Evolutionary conservation across 2,888 invertebrate genomes (phyloP).

Genomic region (Morpho deidamia): DNA sequence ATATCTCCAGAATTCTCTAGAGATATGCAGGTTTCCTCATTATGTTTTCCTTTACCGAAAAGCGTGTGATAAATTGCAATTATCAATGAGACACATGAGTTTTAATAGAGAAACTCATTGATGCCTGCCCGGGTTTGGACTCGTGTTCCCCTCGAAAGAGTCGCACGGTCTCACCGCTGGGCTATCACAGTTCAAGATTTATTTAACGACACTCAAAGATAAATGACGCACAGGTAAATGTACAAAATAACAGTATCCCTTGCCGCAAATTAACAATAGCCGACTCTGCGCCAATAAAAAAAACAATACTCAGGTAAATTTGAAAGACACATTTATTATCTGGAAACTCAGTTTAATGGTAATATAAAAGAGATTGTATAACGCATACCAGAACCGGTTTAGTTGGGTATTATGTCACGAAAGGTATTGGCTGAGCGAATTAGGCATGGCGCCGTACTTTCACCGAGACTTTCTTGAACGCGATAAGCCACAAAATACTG

Average conservation of each 20-base stretch:
- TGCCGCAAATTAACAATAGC: constrained; percentile 32
- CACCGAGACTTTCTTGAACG: constrained; percentile 65
- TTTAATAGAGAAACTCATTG: too few species aligned
- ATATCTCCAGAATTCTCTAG: too few species aligned
- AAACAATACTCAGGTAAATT: constrained; percentile 43
- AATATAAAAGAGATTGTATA: constrained; percentile 39
- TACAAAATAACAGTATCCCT: constrained; percentile 46
- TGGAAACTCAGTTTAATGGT: constrained; percentile 40
- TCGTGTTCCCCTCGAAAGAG: too few species aligned
- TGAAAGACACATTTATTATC: constrained; percentile 53
- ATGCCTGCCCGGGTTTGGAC: too few species aligned
- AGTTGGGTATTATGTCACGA: constrained; percentile 62
- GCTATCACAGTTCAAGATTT: too few species aligned
- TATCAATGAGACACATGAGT: too few species aligned
- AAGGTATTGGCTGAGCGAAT: constrained; percentile 58
- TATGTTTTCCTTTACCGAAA: too few species aligned
- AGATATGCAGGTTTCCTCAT: too few species aligned
- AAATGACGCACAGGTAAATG: constrained; percentile 24
- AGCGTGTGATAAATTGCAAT: too few species aligned
- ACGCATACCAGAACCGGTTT: constrained; percentile 50
- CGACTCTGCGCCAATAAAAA: constrained; percentile 41
- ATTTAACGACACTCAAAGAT: background rate
- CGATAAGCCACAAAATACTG: constrained; percentile 43
- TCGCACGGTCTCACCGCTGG: too few species aligned
- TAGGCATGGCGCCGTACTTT: constrained; percentile 61